Evolutionary conservation across 2,888 invertebrate genomes (phyloP).

Genomic region (Charanyca ferruginea): DNA sequence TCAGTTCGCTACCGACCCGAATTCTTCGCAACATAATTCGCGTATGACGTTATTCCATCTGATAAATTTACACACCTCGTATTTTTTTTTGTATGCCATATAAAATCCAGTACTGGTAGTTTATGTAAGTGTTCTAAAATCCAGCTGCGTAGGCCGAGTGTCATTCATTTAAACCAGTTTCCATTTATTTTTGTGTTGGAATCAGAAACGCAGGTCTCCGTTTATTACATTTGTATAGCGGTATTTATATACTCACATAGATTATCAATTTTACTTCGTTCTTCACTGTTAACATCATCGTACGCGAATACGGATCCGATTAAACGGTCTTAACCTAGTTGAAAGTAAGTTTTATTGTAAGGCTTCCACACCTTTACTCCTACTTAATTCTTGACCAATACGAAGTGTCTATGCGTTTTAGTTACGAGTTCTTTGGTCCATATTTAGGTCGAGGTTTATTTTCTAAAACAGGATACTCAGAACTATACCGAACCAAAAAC

Average conservation of each 20-base stretch:
- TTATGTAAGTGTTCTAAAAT: slow-evolving; percentile 82
- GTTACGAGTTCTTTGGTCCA: slow-evolving; percentile 39
- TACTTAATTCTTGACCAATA: slow-evolving; percentile 64
- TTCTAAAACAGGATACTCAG: slow-evolving; percentile 36
- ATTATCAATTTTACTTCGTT: slow-evolving; percentile 48
- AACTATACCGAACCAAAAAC: slow-evolving; percentile 18
- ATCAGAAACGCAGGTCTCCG: slow-evolving; percentile 34
- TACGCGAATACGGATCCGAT: slow-evolving; percentile 70
- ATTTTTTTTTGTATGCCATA: slow-evolving; percentile 72
- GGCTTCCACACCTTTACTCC: slow-evolving; percentile 77
- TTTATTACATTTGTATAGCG: slow-evolving; percentile 56
- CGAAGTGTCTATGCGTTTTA: slow-evolving; percentile 29
- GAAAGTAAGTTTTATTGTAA: slow-evolving; percentile 71
- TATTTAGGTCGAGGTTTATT: slow-evolving; percentile 43
- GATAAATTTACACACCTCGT: slow-evolving; percentile 72
- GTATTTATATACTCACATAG: slow-evolving; percentile 46
- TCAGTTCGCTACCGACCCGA: slow-evolving; percentile 62
- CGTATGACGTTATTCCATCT: slow-evolving; percentile 69
- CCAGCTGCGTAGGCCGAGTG: slow-evolving; percentile 73
- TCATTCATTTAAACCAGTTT: slow-evolving; percentile 72
- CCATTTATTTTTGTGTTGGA: slow-evolving; percentile 68
- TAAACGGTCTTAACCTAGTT: slow-evolving; percentile 81
- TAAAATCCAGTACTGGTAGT: slow-evolving; percentile 66
- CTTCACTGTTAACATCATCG: slow-evolving; percentile 60
- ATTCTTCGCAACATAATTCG: slow-evolving; percentile 68